Evolutionary conservation across 2,888 invertebrate genomes (phyloP), one percentile per base, ranked within the genome.

Genomic region (Baronia brevicornis): DNA sequence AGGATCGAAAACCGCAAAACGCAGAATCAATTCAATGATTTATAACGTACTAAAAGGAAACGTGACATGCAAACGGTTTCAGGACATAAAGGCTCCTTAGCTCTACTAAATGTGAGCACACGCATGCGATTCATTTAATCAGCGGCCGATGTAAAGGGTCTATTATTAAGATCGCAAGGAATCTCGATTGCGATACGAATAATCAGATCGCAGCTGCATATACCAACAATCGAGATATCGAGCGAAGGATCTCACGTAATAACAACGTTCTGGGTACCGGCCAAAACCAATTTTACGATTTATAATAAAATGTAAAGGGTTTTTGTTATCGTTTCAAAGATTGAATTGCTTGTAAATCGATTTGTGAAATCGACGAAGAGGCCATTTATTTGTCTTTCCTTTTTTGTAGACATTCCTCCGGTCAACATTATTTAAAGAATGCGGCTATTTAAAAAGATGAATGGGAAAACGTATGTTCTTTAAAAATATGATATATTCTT

Each of bases 241-340:
- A 36, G 45, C 48, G 39, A 51, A 42, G 51, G 46, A 58, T 57
- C 54, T 50, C 44, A 26, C 39, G 29, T 70, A 72, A 71, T 72
- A 65, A 70, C 59, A 60, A 57, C 55, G 52, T 46, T 49, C 41
- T 43, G 31, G 32, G 43, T 51, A 38, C 4, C 3, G 8, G 52
- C 56, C 54, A 34, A 64, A 66, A 65, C 59, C 51, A 58, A 57
- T 63, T 61, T 56, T 36, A 46, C 36, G 49, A 44, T 55, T 60
- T 23, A 27, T 31, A 33, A 33, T 33, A 36, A 36, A 31, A 18
- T 26, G n/a, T 60, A 50, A 54, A 54, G 51, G 44, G 38, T 40
- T 41, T 45, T 47, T 58, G n/a, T 45, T 46, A 33, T 47, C 31
- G 27, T 30, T 31, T 30, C 14, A 13, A 13, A 30, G 8, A 36